phyloP scores from a whole-genome alignment of 2,113 vertebrate genomes.

The Ictalurus furcatus region DNA sequence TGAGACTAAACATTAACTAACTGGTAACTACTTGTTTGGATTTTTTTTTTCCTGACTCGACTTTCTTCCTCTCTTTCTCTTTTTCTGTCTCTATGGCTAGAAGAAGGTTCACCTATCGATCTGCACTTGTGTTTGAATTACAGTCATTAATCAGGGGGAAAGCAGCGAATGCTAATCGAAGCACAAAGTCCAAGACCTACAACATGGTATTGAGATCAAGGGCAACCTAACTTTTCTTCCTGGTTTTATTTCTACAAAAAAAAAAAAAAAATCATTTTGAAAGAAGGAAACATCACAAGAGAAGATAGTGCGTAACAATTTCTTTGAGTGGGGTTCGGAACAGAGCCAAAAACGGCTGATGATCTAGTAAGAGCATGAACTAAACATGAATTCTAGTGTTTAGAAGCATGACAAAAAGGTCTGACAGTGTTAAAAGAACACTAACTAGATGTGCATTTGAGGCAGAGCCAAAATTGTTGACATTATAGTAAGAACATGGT shows the following conservation, averaged over 20 bases:
- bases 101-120: slow-evolving; percentile 25
- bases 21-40: not conserved
- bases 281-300: not conserved
- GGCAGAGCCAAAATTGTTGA: not conserved
- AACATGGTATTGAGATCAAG: not conserved
- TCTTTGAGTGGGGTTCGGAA: not conserved
- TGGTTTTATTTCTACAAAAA: not conserved
- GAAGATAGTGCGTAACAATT: not conserved
- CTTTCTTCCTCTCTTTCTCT: not conserved
- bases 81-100: not conserved
- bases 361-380: not conserved
- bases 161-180: slow-evolving; percentile 5
- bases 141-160: slow-evolving; percentile 21
- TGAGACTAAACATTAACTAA: not conserved
- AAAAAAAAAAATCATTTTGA: not conserved
- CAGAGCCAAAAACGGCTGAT: not conserved
- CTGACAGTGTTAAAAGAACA: not conserved
- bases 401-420: not conserved
- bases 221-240: not conserved
- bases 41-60: not conserved
- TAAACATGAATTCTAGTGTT: not conserved
- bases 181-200: not conserved
- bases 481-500: not conserved
- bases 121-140: slow-evolving; percentile 24
- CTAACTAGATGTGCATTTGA: not conserved